Conservation (phyloP, 2,888 invertebrate species). For the Belgica antarctica region DNA sequence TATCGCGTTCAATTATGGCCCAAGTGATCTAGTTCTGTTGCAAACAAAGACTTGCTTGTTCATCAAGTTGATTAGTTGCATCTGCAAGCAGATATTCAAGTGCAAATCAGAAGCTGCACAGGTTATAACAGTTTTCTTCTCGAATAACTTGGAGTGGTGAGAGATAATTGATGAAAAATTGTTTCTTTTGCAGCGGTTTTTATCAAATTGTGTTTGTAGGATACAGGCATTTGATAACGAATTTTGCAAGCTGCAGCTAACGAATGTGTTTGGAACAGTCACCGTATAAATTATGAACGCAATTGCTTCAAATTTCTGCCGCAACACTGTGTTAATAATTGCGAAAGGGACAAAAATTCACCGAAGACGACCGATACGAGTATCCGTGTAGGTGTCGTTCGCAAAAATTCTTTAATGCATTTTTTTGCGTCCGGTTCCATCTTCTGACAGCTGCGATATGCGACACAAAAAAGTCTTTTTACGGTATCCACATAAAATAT, state of each 20-base stretch:
- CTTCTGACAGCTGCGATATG: conserved; percentile 10
- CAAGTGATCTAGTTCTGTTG: not conserved
- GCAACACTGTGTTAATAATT: not conserved
- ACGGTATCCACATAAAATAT: conserved; percentile 28
- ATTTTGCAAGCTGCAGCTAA: too few species aligned
- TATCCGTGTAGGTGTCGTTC: conserved; percentile 6
- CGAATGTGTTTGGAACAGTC: too few species aligned
- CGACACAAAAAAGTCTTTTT: not conserved
- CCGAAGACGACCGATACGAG: not conserved
- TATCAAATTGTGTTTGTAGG: too few species aligned
- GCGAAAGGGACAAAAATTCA: not conserved
- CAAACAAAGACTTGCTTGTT: conserved; percentile 8
- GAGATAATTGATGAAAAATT: too few species aligned
- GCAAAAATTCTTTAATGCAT: conserved; percentile 12
- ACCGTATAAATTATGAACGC: conserved; percentile 1
- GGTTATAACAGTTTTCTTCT: not conserved
- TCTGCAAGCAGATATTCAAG: not conserved
- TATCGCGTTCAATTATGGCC: conserved; percentile 9
- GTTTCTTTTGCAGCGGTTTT: too few species aligned
- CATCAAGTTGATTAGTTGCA: not conserved
- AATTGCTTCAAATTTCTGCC: not conserved
- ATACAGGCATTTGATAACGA: too few species aligned
- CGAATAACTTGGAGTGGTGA: not conserved
- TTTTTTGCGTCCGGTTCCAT: not conserved
- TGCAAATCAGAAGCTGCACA: not conserved